Base-by-base conservation (phyloP, 2,797 vertebrate species). In the Neoniphon sammara region DNA sequence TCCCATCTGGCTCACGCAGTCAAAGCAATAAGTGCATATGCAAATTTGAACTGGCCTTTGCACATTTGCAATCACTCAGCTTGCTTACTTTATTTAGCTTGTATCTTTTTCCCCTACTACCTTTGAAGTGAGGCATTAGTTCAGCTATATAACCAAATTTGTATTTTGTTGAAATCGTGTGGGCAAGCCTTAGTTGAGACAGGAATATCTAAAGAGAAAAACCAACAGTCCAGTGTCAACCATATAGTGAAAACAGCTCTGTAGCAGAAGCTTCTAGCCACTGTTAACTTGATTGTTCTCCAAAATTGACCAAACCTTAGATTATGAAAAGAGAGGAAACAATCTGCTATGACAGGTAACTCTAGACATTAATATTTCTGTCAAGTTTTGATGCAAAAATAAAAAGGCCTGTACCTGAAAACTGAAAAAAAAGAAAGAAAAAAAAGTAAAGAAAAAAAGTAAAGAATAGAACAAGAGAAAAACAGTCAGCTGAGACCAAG, bases 1-100 rank as follows among this genome's bases (percentile, higher is more conserved):
- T 72, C 70, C 69, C 72, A 77, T 73, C 67, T 79, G 80, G 62
- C 73, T 78, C 17, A 53, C 25, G 31, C 57, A 18, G 58, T 66
- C 47, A 50, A 50, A 17, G 55, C 75, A 79, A 73, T 72, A 54
- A 66, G 56, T 65, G 59, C 34, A 63, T 75, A 74, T 68, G 78
- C 71, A 79, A 81, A 68, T 66, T 50, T 65, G 2, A 77, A 57
- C 31, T 62, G 56, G 67, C 75, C 77, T 67, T 73, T 46, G 17
- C 52, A 77, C 54, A 73, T 80, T 18, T 65, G 61, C 78, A 64
- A 47, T 44, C 53, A 55, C 60, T 68, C 49, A 5, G 20, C 20
- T 31, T 7, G 27, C 56, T 58, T 27, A 49, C 47, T 53, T 20
- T 52, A 63, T 58, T 57, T 36, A 15, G 50, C 55, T 60, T 27